Conservation (phyloP, 2,797 vertebrate genomes). For the Tapirus indicus region DNA sequence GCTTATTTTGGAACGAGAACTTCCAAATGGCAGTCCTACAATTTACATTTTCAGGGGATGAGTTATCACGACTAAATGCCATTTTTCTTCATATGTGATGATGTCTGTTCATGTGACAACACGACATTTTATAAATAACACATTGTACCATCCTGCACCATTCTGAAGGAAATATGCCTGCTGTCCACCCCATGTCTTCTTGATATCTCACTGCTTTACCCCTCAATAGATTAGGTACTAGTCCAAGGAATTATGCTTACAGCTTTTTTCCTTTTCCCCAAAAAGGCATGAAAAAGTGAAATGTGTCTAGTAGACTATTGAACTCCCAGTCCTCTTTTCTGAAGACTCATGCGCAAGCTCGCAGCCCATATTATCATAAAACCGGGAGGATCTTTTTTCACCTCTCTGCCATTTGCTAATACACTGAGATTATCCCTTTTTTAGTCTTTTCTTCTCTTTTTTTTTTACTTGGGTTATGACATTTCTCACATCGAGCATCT, state of each 20-base stretch:
- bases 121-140: conserved; percentile 69
- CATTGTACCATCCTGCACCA: background rate
- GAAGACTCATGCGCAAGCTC: background rate
- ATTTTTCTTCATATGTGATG: conserved; percentile 57
- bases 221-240: background rate
- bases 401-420: background rate
- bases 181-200: background rate
- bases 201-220: background rate
- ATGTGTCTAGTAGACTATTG: background rate
- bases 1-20: conserved; percentile 60
- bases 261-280: background rate
- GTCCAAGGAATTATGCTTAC: background rate
- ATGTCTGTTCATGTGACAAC: conserved; percentile 62
- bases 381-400: background rate
- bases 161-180: conserved; percentile 40
- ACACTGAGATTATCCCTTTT: background rate
- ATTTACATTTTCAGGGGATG: conserved; percentile 65
- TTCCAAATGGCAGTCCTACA: conserved; percentile 59
- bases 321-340: background rate
- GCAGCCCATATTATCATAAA: background rate
- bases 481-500: background rate
- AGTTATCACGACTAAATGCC: conserved; percentile 69
- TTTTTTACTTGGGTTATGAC: background rate
- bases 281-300: background rate
- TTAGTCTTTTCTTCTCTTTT: background rate